Evolutionary conservation across 1,140 invertebrate genomes (phyloP).

Genomic region (Macrocentrus cingulum): DNA sequence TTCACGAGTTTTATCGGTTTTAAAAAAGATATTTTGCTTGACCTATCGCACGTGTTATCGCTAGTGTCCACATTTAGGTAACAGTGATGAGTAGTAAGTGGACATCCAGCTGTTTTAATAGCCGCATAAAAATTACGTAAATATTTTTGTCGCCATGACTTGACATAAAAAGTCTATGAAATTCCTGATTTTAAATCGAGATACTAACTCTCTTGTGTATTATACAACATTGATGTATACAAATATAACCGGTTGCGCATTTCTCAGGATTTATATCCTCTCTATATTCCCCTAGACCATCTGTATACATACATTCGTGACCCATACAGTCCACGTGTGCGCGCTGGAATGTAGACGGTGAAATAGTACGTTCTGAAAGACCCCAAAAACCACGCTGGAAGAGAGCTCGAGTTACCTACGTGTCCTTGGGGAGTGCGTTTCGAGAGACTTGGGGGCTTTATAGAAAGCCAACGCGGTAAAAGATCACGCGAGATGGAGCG

Average conservation of each 20-base stretch:
- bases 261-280: constrained; percentile 8
- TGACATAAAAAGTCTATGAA: background rate
- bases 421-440: constrained; percentile 48
- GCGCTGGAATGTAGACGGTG: constrained; percentile 40
- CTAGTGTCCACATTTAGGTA: background rate
- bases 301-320: constrained; percentile 5
- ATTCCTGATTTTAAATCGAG: background rate
- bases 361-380: constrained; percentile 49
- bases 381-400: constrained; percentile 34
- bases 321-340: constrained; percentile 30
- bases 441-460: constrained; percentile 17
- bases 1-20: too few species aligned
- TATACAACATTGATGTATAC: constrained; percentile 5
- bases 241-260: constrained; percentile 23
- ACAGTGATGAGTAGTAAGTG: background rate
- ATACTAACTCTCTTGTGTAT: background rate
- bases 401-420: constrained; percentile 51
- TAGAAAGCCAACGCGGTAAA: constrained; percentile 12
- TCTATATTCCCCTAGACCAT: background rate
- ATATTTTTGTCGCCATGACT: background rate
- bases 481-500: constrained; percentile 8
- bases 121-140: constrained; percentile 4
- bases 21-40: too few species aligned
- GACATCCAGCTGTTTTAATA: constrained; percentile 1
- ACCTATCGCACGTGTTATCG: background rate